A percentile compares a stretch with the other conserved stretches of the same genome.
These are phyloP conservation scores for Andrena camellia DNA, from an alignment of 2,888 invertebrate species.

Conservation along the genomic window DNA sequence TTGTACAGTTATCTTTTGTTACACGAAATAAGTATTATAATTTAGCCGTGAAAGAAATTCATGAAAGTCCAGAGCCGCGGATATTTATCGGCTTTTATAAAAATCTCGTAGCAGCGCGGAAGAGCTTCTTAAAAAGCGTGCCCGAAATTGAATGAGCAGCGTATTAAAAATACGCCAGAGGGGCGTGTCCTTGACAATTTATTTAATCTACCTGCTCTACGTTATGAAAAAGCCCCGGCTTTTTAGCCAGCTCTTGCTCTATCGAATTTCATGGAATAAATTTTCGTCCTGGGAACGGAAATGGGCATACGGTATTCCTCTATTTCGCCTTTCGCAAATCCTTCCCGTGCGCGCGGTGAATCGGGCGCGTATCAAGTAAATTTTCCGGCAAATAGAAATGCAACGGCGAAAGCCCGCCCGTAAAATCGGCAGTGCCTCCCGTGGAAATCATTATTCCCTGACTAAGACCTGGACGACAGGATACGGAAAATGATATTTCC, in stretches of 20 bases:
- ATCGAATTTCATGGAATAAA: conserved; percentile 43
- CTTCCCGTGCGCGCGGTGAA: conserved; percentile 1
- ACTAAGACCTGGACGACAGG: not conserved
- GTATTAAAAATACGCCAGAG: conserved; percentile 11
- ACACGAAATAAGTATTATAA: too few species aligned
- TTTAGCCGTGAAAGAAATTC: not conserved
- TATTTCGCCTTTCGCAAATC: conserved; percentile 31
- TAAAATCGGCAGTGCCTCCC: conserved; percentile 10
- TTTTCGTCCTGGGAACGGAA: conserved; percentile 25
- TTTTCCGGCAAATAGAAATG: conserved; percentile 21
- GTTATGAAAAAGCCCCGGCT: not conserved
- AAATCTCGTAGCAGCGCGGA: not conserved
- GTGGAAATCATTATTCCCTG: conserved; percentile 22
- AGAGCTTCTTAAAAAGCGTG: not conserved
- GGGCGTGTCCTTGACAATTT: conserved; percentile 12
- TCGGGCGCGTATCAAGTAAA: conserved; percentile 25
- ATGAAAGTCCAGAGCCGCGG: not conserved
- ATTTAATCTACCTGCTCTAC: conserved; percentile 8
- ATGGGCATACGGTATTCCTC: conserved; percentile 26
- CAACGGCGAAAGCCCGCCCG: not conserved
- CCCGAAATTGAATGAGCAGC: not conserved
- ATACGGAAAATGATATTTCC: not conserved
- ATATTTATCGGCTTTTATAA: conserved; percentile 17
- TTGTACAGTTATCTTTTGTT: too few species aligned
- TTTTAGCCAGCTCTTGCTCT: not conserved